Evolutionary conservation across 2,888 invertebrate species (phyloP).

Genomic region (Saturnia pavonia): DNA sequence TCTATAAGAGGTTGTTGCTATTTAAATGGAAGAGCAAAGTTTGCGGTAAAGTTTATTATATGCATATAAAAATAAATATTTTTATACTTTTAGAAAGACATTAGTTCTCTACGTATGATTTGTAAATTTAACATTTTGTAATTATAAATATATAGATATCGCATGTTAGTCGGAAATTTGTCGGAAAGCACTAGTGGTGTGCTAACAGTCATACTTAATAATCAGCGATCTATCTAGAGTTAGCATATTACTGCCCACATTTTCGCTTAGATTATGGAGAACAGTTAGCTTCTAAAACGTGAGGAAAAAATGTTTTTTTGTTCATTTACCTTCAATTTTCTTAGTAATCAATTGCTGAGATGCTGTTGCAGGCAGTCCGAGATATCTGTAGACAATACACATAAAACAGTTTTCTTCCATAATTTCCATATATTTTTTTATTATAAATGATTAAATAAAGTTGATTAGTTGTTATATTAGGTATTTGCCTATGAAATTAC

Average conservation of each 20-base stretch:
- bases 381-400: slow-evolving; percentile 72
- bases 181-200: not conserved
- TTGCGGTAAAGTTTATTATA: not conserved
- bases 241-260: not conserved
- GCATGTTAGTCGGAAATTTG: no score
- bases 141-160: no score
- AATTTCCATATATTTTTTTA: no score
- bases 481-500: no score
- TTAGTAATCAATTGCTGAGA: slow-evolving; percentile 82
- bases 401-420: not conserved
- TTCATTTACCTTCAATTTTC: slow-evolving; percentile 83
- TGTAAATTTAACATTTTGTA: not conserved
- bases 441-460: no score
- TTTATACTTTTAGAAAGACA: not conserved
- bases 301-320: not conserved
- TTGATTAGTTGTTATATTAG: no score
- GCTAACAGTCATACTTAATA: not conserved
- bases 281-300: not conserved
- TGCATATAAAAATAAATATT: not conserved
- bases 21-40: not conserved
- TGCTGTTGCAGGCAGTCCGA: slow-evolving; percentile 79
- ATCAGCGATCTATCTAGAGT: not conserved
- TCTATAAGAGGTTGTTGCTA: not conserved
- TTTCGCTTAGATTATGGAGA: not conserved
- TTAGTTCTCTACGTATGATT: not conserved